Conservation (phyloP, 2,113 vertebrate species). For the Corythoichthys intestinalis region DNA sequence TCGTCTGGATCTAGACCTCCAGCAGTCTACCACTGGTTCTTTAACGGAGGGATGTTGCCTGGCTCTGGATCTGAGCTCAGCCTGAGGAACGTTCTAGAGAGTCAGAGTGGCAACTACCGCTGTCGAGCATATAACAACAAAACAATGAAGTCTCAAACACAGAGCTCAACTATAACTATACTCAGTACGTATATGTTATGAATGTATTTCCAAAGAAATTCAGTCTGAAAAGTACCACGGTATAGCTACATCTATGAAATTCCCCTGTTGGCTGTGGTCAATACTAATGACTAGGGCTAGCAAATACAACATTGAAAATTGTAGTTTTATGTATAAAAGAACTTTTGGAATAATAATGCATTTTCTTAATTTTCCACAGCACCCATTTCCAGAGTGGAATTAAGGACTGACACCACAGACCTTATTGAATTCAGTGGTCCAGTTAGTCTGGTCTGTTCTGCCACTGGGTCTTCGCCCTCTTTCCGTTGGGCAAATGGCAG, state of each 20-base stretch:
- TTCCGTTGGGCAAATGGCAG: slow-evolving; percentile 42
- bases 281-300: too few species aligned
- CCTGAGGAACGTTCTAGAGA: slow-evolving; percentile 36
- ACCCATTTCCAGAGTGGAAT: neutral
- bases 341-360: neutral
- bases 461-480: slow-evolving; percentile 32
- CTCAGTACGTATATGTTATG: neutral
- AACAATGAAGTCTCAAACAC: slow-evolving; percentile 32
- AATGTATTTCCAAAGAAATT: neutral
- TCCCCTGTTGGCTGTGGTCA: too few species aligned
- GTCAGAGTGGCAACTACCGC: slow-evolving; percentile 52
- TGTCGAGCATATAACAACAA: slow-evolving; percentile 50
- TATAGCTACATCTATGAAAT: too few species aligned
- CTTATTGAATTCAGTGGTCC: slow-evolving; percentile 42
- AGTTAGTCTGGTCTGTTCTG: slow-evolving; percentile 37
- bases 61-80: slow-evolving; percentile 32
- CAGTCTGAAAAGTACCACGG: too few species aligned
- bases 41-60: slow-evolving; percentile 30
- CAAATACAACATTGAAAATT: too few species aligned
- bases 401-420: slow-evolving; percentile 16
- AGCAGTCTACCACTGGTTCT: slow-evolving; percentile 40
- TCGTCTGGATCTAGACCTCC: slow-evolving; percentile 22
- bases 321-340: too few species aligned
- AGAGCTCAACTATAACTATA: slow-evolving; percentile 11
- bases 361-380: slow-evolving; percentile 5